Evolutionary conservation across 2,888 invertebrate species (phyloP), one percentile per base, ranked within the genome.

Genomic region (Tachina lurida): DNA sequence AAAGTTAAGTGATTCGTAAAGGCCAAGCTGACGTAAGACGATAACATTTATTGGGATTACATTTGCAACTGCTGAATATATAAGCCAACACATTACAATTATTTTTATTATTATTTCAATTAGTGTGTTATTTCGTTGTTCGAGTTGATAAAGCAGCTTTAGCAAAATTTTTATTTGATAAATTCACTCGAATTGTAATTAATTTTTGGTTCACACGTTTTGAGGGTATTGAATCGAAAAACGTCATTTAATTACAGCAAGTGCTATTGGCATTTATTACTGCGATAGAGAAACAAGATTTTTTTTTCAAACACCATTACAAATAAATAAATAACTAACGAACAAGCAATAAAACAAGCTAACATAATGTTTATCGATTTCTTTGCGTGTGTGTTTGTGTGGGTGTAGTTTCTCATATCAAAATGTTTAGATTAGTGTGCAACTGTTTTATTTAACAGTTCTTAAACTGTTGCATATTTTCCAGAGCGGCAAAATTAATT

Each of bases 401-500:
- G 31, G 12, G n/a, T 49, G 17, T 22, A 31, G 10, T 22, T 22
- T 10, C 17, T 3, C 47, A 2, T 65, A 47, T 31, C 10, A 13
- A 4, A 13, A 1, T 54, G 22, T 31, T 12, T 5, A 17, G 9
- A 39, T 54, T 17, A 17, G 17, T 68, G 5, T 5, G 10, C 17
- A 45, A 13, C 19, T 9, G 19, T 19, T 41, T 22, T 22, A 43
- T 13, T 15, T 39, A 58, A 10, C 7, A 31, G 3, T 31, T 31
- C 31, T 31, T 31, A 3, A 71, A 71, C 71, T 71, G 71, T 71
- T 71, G 71, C 52, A 58, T 58, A 43, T 58, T 19, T 56, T 71
- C 10, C 45, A 17, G 56, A 31, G 58, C n/a, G 22, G 31, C n/a
- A 13, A 71, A 45, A n/a, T n/a, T n/a, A 22, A 31, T 71, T 58